phyloP scores from a whole-genome alignment of 2,797 vertebrate species.

The Urophycis tenuis region DNA sequence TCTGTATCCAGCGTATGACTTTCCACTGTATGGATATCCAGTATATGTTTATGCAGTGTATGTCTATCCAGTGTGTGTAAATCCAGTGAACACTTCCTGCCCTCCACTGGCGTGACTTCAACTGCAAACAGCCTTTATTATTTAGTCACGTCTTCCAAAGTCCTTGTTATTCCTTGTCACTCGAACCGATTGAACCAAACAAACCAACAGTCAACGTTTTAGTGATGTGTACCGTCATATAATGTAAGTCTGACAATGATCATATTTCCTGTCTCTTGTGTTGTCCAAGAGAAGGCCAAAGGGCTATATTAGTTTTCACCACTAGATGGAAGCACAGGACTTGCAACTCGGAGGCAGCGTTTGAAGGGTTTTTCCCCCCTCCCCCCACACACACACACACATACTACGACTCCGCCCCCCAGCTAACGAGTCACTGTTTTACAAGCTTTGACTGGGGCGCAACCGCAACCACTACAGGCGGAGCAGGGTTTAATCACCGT shows the following conservation, averaged over 20 bases:
- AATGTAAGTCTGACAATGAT: neutral
- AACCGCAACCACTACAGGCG: conserved; percentile 23
- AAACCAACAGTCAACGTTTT: neutral
- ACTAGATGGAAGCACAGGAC: conserved; percentile 53
- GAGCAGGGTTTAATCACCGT: conserved; percentile 19
- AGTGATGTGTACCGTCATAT: neutral
- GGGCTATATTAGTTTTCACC: conserved; percentile 21
- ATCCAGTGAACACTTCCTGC: neutral
- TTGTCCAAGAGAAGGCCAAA: neutral
- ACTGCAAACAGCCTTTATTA: neutral
- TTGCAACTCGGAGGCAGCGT: conserved; percentile 6
- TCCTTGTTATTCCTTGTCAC: neutral
- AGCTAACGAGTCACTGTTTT: conserved; percentile 14
- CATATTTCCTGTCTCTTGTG: neutral
- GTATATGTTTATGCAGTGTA: neutral
- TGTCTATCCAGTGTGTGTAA: too few relatives aligned
- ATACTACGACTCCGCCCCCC: neutral
- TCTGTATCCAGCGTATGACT: too few relatives aligned
- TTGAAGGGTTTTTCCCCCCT: neutral
- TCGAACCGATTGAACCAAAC: neutral
- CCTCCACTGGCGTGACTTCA: neutral
- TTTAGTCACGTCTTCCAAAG: neutral
- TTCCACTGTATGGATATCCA: too few relatives aligned
- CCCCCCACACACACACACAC: too few relatives aligned
- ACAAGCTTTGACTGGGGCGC: conserved; percentile 20